Evolutionary conservation across 2,888 invertebrate species (phyloP).

Genomic region (Tupiocoris notatus): DNA sequence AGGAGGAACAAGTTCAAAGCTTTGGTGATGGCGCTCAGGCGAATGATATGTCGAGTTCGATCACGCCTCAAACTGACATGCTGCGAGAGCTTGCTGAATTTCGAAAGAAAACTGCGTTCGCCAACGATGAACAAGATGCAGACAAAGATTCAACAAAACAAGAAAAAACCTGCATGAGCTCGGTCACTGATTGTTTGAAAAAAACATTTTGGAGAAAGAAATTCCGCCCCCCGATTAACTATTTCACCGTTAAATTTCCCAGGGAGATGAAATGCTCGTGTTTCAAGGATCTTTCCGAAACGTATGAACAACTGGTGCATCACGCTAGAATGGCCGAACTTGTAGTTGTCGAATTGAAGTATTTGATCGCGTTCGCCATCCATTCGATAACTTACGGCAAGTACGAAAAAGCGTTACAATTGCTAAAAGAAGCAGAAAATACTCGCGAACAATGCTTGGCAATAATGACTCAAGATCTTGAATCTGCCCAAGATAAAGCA

Average conservation of each 20-base stretch:
- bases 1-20: background rate
- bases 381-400: constrained; percentile 23
- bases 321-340: constrained; percentile 38
- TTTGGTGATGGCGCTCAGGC: background rate
- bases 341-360: constrained; percentile 32
- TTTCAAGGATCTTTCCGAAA: constrained; percentile 32
- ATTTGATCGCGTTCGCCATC: constrained; percentile 34
- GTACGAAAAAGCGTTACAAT: constrained; percentile 29
- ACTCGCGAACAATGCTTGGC: constrained; percentile 29
- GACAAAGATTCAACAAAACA: constrained; percentile 15
- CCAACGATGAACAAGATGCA: constrained; percentile 21
- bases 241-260: constrained; percentile 10
- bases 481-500: constrained; percentile 36
- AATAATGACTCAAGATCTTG: constrained; percentile 31
- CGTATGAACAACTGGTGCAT: constrained; percentile 36
- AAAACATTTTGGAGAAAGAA: constrained; percentile 14
- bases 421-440: constrained; percentile 37
- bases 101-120: constrained; percentile 30
- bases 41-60: too few species aligned
- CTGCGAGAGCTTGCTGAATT: constrained; percentile 26
- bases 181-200: constrained; percentile 2
- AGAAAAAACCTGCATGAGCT: constrained; percentile 8
- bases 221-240: background rate
- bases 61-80: background rate
- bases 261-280: constrained; percentile 34